Evolutionary conservation across 2,888 invertebrate species (phyloP).

Genomic region (Drosophila lacicola): DNA sequence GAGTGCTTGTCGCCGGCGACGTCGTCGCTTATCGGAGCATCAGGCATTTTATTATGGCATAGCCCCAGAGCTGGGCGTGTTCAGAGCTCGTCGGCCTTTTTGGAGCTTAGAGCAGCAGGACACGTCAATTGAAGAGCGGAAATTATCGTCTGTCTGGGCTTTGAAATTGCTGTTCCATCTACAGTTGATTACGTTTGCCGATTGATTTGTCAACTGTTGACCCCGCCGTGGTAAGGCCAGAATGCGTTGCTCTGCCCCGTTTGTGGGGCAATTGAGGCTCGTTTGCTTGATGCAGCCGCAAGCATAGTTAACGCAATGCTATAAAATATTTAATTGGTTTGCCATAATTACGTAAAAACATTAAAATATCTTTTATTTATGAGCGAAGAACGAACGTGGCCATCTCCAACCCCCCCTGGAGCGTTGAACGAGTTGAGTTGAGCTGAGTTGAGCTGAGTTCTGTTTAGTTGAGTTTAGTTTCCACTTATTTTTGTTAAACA

Average conservation of each 20-base stretch:
- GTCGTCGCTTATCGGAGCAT: constrained; percentile 63
- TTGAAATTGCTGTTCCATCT: constrained; percentile 53
- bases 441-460: constrained; percentile 26
- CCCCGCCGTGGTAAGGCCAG: neutral
- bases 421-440: constrained; percentile 25
- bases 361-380: constrained; percentile 79
- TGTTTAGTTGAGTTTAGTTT: constrained; percentile 48
- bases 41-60: constrained; percentile 69
- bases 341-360: constrained; percentile 80
- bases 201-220: constrained; percentile 70
- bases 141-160: constrained; percentile 74
- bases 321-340: constrained; percentile 75
- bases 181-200: constrained; percentile 73
- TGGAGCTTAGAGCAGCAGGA: constrained; percentile 17
- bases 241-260: neutral
- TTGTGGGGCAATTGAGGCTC: neutral
- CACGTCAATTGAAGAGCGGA: constrained; percentile 68
- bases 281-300: constrained; percentile 37
- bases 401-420: constrained; percentile 16
- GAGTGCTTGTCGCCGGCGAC: constrained; percentile 42
- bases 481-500: constrained; percentile 71
- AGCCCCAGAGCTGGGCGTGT: constrained; percentile 16
- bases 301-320: constrained; percentile 62
- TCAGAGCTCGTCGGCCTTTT: constrained; percentile 19
- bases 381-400: constrained; percentile 10